Percentiles rank a stretch among this genome's conserved stretches.
Evolutionary conservation across 2,113 vertebrate genomes (phyloP).

Genomic region (Catagonus wagneri): DNA sequence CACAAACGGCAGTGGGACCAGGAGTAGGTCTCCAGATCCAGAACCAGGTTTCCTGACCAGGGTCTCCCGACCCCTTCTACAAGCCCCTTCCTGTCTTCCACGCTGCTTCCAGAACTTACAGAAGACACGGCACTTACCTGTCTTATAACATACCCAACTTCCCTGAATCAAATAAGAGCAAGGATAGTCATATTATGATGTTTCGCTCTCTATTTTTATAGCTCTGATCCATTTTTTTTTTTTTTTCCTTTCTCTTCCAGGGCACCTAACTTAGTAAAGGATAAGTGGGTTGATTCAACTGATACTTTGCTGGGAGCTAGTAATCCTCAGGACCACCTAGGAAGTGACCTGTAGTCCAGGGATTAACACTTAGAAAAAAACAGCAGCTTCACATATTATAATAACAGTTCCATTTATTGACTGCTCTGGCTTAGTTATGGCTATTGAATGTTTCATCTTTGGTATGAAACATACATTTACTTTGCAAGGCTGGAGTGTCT

Average conservation of each 20-base stretch:
- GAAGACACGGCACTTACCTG: not conserved
- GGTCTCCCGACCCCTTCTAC: not conserved
- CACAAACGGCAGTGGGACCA: not conserved
- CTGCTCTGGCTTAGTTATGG: not conserved
- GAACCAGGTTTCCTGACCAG: not conserved
- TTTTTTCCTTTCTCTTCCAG: not conserved
- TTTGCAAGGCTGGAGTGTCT: not conserved
- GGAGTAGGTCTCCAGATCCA: not conserved
- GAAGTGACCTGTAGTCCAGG: conserved; percentile 59
- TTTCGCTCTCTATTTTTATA: conserved; percentile 42
- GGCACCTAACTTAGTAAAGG: conserved; percentile 51
- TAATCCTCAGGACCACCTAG: conserved; percentile 47
- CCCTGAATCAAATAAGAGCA: not conserved
- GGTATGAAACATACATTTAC: not conserved
- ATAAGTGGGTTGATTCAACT: not conserved
- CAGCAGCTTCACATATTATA: not conserved
- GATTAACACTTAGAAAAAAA: conserved; percentile 55
- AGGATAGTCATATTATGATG: not conserved
- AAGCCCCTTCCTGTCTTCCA: not conserved
- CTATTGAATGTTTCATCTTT: not conserved
- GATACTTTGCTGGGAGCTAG: conserved; percentile 33
- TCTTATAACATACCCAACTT: not conserved
- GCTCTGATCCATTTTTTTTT: not conserved
- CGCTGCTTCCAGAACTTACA: not conserved
- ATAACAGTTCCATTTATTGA: not conserved